Evolutionary conservation across 2,797 vertebrate species (phyloP).

Genomic region (Hybognathus amarus): DNA sequence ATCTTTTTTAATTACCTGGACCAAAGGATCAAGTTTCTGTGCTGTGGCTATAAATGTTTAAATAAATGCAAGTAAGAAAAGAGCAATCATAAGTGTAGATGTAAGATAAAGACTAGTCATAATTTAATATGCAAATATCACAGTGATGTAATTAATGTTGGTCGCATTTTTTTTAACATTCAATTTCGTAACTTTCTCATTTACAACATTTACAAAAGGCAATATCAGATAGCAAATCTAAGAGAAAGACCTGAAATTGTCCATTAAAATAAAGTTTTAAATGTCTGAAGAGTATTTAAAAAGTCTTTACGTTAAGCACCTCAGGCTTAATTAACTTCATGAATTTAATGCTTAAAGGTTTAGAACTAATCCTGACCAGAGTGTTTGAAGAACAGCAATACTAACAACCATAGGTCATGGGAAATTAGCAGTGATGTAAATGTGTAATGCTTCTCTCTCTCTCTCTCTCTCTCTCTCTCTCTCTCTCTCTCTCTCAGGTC

Average conservation of each 20-base stretch:
- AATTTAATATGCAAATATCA: background rate
- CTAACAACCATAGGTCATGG: conserved; percentile 2
- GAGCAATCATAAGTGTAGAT: background rate
- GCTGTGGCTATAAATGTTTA: background rate
- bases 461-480: conserved; percentile 40
- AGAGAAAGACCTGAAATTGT: background rate
- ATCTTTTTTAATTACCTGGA: background rate
- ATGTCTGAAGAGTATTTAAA: conserved; percentile 1
- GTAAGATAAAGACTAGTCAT: too few species aligned
- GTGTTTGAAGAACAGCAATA: background rate
- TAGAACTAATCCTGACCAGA: background rate
- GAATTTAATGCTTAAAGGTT: background rate
- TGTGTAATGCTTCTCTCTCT: background rate
- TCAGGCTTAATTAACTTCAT: conserved; percentile 5
- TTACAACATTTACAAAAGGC: background rate
- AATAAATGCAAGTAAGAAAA: background rate
- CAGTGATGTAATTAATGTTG: background rate
- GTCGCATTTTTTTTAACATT: background rate
- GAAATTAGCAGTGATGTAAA: conserved; percentile 21
- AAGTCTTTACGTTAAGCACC: background rate
- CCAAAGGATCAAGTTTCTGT: background rate
- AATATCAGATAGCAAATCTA: background rate
- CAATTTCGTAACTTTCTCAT: background rate
- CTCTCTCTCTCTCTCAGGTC: conserved; percentile 77
- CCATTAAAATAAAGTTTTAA: conserved; percentile 8